Evolutionary conservation across 2,797 vertebrate species (phyloP).

Genomic region (Percopsis omiscomaycus): DNA sequence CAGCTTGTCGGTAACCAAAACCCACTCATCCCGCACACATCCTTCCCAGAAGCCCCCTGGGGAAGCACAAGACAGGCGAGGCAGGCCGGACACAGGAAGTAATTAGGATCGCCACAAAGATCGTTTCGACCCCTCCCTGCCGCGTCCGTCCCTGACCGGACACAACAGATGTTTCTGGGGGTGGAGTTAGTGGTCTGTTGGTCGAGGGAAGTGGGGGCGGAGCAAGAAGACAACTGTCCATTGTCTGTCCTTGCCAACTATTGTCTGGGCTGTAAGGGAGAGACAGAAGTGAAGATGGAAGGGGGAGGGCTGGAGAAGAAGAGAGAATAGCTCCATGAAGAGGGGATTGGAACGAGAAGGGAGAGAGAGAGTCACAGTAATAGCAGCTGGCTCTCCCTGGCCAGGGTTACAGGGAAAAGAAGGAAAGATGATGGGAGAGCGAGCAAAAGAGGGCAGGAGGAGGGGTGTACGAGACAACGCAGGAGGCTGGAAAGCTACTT

Average conservation of each 20-base stretch:
- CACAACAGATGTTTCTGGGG: constrained; percentile 77
- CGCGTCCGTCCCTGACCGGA: constrained; percentile 62
- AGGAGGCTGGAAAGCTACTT: not conserved
- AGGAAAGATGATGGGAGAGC: not conserved
- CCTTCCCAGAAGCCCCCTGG: constrained; percentile 50
- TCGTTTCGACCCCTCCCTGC: constrained; percentile 62
- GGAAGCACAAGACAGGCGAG: constrained; percentile 10
- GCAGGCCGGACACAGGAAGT: constrained; percentile 65
- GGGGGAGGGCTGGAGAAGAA: not conserved
- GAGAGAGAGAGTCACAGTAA: constrained; percentile 17
- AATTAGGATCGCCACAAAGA: constrained; percentile 65
- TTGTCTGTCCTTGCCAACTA: not conserved
- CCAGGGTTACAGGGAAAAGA: not conserved
- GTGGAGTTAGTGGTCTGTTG: constrained; percentile 37
- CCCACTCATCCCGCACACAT: constrained; percentile 53
- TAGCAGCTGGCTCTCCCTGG: constrained; percentile 72
- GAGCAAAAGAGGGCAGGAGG: constrained; percentile 5
- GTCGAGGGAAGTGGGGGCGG: not conserved
- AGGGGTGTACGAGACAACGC: not conserved
- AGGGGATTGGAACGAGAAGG: constrained; percentile 21
- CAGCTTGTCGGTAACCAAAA: constrained; percentile 60
- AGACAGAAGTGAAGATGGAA: not conserved
- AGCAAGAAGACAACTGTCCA: not conserved
- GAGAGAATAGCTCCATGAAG: constrained; percentile 16
- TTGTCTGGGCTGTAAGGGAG: not conserved